A percentile compares a stretch with the other conserved stretches of the same genome.
Evolutionary conservation across 2,888 invertebrate genomes (phyloP).

Genomic region (Callyntrura guangdongensis): DNA sequence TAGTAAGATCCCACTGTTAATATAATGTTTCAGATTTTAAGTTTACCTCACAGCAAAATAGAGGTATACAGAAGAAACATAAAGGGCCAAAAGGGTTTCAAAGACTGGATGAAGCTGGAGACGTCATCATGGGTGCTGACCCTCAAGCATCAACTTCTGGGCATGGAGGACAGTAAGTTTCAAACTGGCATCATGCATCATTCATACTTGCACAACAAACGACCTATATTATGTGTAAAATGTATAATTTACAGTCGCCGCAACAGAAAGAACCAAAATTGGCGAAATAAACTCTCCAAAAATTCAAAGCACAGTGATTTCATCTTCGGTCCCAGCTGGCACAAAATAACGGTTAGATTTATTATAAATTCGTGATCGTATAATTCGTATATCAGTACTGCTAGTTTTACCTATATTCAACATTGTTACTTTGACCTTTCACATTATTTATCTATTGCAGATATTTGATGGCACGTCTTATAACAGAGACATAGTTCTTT

Average conservation of each 20-base stretch:
- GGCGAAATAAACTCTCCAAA: slow-evolving; percentile 59
- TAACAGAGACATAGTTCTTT: slow-evolving; percentile 71
- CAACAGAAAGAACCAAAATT: slow-evolving; percentile 59
- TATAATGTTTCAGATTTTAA: slow-evolving; percentile 72
- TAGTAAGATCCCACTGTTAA: too few species aligned
- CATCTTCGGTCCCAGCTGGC: slow-evolving; percentile 82
- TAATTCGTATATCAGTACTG: neutral
- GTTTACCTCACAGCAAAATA: slow-evolving; percentile 65
- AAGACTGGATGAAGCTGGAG: slow-evolving; percentile 80
- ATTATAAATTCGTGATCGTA: neutral
- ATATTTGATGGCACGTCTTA: slow-evolving; percentile 74
- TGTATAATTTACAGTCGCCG: slow-evolving; percentile 43
- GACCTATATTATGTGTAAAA: too few species aligned
- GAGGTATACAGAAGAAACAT: slow-evolving; percentile 79
- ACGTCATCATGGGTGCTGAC: slow-evolving; percentile 76
- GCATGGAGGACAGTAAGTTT: slow-evolving; percentile 55
- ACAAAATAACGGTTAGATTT: slow-evolving; percentile 81
- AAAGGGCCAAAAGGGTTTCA: slow-evolving; percentile 59
- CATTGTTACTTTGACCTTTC: neutral
- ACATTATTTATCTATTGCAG: slow-evolving; percentile 64
- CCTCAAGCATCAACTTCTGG: slow-evolving; percentile 63
- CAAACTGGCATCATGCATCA: too few species aligned
- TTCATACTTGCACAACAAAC: neutral
- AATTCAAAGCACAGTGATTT: slow-evolving; percentile 63
- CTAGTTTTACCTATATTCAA: neutral